Conservation (phyloP, 2,797 vertebrate species). For the Tinamus major region DNA sequence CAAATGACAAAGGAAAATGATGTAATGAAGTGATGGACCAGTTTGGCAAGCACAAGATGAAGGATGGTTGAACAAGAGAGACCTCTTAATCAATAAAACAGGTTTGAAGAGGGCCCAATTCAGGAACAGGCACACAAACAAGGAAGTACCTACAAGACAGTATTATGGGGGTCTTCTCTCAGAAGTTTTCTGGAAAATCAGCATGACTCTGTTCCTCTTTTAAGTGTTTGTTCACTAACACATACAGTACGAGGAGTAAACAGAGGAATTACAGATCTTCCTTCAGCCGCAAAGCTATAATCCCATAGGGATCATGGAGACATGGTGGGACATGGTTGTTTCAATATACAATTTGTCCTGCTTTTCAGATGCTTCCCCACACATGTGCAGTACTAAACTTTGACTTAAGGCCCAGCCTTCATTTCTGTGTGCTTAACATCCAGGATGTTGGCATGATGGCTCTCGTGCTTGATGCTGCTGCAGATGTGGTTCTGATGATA, state of each 20-base stretch:
- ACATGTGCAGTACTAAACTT: not conserved
- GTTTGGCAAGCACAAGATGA: fast-evolving
- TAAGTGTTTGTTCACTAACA: not conserved
- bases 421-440: not conserved
- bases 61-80: not conserved
- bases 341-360: conserved; percentile 3
- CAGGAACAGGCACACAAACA: fast-evolving
- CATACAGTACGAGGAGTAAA: fast-evolving
- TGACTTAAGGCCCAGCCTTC: not conserved
- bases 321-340: fast-evolving
- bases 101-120: not conserved
- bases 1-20: not conserved
- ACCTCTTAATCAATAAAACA: not conserved
- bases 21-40: not conserved
- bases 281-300: not conserved
- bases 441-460: not conserved
- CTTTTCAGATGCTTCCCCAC: not conserved
- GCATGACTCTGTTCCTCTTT: not conserved
- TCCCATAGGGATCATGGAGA: not conserved
- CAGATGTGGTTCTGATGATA: not conserved
- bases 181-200: not conserved
- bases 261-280: not conserved
- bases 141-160: not conserved
- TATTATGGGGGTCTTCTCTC: not conserved
- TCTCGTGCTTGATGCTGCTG: not conserved